Conservation (phyloP, 2,797 vertebrate species). For the Pempheris klunzingeri region DNA sequence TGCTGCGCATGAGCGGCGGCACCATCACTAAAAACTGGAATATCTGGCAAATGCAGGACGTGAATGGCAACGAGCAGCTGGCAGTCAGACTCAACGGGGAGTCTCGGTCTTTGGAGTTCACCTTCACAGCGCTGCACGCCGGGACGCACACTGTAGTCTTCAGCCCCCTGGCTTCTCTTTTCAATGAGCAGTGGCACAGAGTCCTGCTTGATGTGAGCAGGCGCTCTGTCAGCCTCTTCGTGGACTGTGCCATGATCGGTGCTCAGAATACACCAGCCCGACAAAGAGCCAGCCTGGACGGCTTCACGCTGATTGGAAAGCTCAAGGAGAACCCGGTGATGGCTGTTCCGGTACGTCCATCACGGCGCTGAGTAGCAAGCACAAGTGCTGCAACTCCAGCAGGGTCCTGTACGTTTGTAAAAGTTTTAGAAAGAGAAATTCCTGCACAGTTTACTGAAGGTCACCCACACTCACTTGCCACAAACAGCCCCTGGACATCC, state of each 20-base stretch:
- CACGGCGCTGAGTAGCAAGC: background rate
- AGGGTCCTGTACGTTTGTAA: too few relatives aligned
- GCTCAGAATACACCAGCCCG: slow-evolving; percentile 83
- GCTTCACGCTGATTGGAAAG: slow-evolving; percentile 91
- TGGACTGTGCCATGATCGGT: slow-evolving; percentile 88
- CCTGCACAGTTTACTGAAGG: too few relatives aligned
- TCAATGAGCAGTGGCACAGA: slow-evolving; percentile 91
- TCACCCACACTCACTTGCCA: background rate
- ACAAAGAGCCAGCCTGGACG: slow-evolving; percentile 84
- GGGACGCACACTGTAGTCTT: slow-evolving; percentile 83
- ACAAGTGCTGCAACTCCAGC: background rate
- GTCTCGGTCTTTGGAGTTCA: slow-evolving; percentile 88
- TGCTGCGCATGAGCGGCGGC: slow-evolving; percentile 89
- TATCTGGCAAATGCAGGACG: slow-evolving; percentile 92
- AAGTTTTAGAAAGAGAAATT: background rate
- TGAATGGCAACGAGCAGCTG: slow-evolving; percentile 88
- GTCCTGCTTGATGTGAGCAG: slow-evolving; percentile 88
- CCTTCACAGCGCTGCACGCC: slow-evolving; percentile 84
- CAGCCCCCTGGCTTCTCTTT: slow-evolving; percentile 84
- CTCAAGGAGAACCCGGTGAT: slow-evolving; percentile 87
- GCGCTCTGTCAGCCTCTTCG: slow-evolving; percentile 83
- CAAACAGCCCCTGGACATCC: background rate
- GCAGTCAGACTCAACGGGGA: slow-evolving; percentile 89
- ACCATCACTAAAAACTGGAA: slow-evolving; percentile 89
- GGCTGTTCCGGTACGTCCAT: slow-evolving; percentile 88